phyloP scores from a whole-genome alignment of 2,888 invertebrate species.

The Heliconius ethilla region DNA sequence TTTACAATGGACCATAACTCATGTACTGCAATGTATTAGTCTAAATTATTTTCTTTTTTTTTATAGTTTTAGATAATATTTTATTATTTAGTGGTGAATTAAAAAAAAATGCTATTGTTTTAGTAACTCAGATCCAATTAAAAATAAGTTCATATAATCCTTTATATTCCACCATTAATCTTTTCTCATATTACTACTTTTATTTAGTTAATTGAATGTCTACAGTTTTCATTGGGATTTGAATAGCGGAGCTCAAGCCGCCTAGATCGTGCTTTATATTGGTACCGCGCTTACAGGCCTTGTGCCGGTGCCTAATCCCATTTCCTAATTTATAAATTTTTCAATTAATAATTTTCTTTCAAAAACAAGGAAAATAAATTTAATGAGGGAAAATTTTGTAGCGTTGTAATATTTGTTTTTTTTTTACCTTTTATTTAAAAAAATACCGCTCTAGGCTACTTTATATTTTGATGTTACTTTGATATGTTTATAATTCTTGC shows the following conservation, averaged over 20 bases:
- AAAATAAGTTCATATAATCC: not conserved
- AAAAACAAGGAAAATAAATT: not conserved
- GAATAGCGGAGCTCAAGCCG: too few species aligned
- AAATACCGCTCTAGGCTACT: not conserved
- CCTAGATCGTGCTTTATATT: too few species aligned
- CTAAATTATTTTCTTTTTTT: not conserved
- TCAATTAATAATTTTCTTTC: not conserved
- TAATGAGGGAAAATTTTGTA: too few species aligned
- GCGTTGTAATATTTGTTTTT: too few species aligned
- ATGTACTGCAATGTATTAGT: not conserved
- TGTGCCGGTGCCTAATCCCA: not conserved
- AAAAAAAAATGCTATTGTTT: not conserved
- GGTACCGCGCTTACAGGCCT: too few species aligned
- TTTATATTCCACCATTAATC: not conserved
- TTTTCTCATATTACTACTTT: not conserved
- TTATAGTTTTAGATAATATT: not conserved
- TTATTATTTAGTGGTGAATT: not conserved
- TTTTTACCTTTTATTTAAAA: not conserved
- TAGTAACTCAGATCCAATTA: not conserved
- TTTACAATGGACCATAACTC: slow-evolving; percentile 6
- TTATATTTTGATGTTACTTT: not conserved
- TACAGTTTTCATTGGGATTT: not conserved
- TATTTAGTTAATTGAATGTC: not conserved
- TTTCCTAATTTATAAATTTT: not conserved
- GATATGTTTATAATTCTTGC: not conserved